Evolutionary conservation across 2,113 vertebrate genomes (phyloP).

Genomic region (Nerophis ophidion): DNA sequence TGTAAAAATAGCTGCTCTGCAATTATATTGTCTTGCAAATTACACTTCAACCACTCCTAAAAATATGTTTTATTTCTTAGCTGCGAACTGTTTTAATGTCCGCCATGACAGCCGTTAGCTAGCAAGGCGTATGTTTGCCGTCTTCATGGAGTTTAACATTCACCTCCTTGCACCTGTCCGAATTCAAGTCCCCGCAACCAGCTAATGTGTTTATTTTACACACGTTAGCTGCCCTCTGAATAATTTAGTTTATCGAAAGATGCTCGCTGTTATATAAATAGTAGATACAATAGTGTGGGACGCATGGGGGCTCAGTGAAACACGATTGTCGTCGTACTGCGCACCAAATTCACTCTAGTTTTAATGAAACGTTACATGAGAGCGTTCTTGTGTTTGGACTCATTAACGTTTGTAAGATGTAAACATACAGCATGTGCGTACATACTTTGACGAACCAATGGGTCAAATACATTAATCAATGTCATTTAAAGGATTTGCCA

Average conservation of each 20-base stretch:
- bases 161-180: neutral
- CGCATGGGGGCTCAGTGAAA: neutral
- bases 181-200: neutral
- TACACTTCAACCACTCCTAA: neutral
- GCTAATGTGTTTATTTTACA: neutral
- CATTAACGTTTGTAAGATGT: neutral
- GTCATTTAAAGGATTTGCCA: neutral
- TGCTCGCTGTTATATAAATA: neutral
- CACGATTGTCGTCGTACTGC: neutral
- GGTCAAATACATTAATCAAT: neutral
- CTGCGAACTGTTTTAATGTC: conserved; percentile 1
- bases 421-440: neutral
- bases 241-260: too few relatives aligned
- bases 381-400: too few relatives aligned
- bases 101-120: conserved; percentile 9
- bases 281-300: too few relatives aligned
- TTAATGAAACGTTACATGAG: neutral
- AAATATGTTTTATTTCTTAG: neutral
- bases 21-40: neutral
- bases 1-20: neutral
- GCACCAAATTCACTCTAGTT: neutral
- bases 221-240: neutral
- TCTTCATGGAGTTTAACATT: neutral
- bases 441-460: neutral
- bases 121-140: neutral